Base-by-base conservation (phyloP, 2,888 invertebrate genomes). In the Metellina segmentata region DNA sequence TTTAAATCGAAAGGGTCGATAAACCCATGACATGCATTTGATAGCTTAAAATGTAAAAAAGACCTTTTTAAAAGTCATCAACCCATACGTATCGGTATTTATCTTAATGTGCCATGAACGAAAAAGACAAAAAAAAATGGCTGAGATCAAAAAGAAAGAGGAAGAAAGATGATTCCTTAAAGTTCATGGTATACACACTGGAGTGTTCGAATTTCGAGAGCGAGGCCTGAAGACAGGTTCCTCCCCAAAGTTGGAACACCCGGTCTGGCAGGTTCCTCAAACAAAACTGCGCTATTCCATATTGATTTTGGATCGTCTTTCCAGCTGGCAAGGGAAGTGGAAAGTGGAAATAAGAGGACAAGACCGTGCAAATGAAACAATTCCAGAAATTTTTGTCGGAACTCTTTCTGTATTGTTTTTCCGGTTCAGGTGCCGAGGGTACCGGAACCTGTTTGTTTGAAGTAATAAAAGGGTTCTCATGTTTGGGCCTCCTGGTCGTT, bases 271-370 rank as follows among this genome's bases (percentile, higher is more conserved):
- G 87, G 87, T 81, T 81, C 86, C 34, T 87, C 87, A 87, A 87
- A 87, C 87, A 72, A 79, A 77, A 34, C 83, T 16, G 71, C 19
- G 86, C 77, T 34, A 70, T 78, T 72, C 49, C 72, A 72, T 87
- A 87, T 87, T 87, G 81, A 75, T 87, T 81, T 81, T 81, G 72
- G 79, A 81, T 87, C 81, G 48, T 11, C 79, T 87, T 72, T 71
- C 87, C 7, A 48, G n/a, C n/a, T 69, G 75, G 75, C 9, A 49
- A 8, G 77, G 85, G 75, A 20, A 13, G 70, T 74, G 16, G 53
- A 52, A 20, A 9, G 61, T 34, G 71, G 83, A 52, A 16, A 11
- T 34, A 74, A 72, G 34, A 69, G n/a, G 34, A 81, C 20, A 83
- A 13, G 51, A 8, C 20, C 61, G 11, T 16, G 13, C 61, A 34